A percentile compares a stretch with the other conserved stretches of the same genome.
phyloP scores from a whole-genome alignment of 1,140 invertebrate species.

The Ctenoplectra terminalis region DNA sequence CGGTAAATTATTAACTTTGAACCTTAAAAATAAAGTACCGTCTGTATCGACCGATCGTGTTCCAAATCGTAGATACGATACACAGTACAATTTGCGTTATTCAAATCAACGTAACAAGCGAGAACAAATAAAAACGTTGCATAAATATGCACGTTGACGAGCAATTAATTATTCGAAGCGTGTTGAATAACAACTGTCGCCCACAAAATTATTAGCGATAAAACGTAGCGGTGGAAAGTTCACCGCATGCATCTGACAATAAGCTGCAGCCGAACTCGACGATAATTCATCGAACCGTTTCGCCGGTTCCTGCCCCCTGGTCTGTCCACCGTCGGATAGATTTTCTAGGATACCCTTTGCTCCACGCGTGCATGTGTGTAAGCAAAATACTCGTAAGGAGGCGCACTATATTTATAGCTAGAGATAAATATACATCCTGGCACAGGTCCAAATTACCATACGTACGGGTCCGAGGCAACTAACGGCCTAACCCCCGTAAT shows the following conservation, averaged over 20 bases:
- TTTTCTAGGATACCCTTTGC: slow-evolving; percentile 33
- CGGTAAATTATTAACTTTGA: too few relatives aligned
- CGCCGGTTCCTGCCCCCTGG: not conserved
- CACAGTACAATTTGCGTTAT: too few relatives aligned
- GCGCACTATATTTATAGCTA: slow-evolving; percentile 80
- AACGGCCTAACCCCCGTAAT: slow-evolving; percentile 75
- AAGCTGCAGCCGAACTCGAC: not conserved
- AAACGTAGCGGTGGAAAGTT: not conserved
- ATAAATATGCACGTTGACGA: too few relatives aligned
- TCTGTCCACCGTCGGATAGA: not conserved
- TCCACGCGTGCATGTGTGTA: not conserved
- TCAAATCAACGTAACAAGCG: too few relatives aligned
- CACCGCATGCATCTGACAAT: not conserved
- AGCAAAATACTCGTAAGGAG: slow-evolving; percentile 8
- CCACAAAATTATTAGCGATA: not conserved
- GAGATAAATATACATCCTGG: slow-evolving; percentile 82
- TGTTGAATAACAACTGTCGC: not conserved
- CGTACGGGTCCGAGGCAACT: slow-evolving; percentile 63
- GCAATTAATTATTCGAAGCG: not conserved
- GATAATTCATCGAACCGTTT: slow-evolving; percentile 5
- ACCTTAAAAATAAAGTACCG: too few relatives aligned
- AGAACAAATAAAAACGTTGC: too few relatives aligned
- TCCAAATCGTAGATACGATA: too few relatives aligned
- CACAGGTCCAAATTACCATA: slow-evolving; percentile 74
- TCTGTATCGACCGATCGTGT: too few relatives aligned